Evolutionary conservation across 2,113 vertebrate species (phyloP).

Genomic region (Charina bottae): DNA sequence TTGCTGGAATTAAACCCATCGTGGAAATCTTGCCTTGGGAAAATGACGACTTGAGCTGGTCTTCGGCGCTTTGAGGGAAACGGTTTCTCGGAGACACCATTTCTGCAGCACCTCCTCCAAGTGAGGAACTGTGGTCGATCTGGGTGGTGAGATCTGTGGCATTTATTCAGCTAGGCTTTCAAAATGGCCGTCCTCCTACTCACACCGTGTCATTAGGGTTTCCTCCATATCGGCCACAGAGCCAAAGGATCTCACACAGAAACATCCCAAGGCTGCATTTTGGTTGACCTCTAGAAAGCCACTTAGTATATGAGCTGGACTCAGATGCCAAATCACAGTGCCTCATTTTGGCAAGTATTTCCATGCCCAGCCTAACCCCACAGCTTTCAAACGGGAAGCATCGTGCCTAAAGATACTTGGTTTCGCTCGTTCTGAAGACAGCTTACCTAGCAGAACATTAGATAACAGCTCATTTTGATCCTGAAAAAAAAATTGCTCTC

Average conservation of each 20-base stretch:
- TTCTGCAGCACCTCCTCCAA: not conserved
- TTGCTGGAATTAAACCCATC: not conserved
- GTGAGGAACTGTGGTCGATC: not conserved
- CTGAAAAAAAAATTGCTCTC: not conserved
- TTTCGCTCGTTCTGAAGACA: not conserved
- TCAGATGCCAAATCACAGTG: no score
- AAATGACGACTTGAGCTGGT: not conserved
- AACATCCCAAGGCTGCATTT: accelerated
- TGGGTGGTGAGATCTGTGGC: accelerated
- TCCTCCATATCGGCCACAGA: constrained; percentile 10
- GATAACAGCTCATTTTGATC: not conserved
- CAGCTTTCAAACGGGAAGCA: not conserved
- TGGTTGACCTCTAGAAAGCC: not conserved
- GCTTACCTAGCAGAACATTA: not conserved
- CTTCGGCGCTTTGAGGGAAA: not conserved
- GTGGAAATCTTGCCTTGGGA: not conserved
- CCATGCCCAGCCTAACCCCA: not conserved
- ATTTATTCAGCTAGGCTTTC: not conserved
- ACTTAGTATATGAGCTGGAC: not conserved
- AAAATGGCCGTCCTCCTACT: not conserved
- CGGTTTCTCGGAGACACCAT: no score
- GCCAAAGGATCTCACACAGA: not conserved
- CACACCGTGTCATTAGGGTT: not conserved
- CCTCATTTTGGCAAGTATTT: not conserved
- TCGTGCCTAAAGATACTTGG: not conserved